A percentile compares a stretch with the other conserved stretches of the same genome.
phyloP scores from a whole-genome alignment of 2,888 invertebrate genomes.

The Epistrophe eligans region DNA sequence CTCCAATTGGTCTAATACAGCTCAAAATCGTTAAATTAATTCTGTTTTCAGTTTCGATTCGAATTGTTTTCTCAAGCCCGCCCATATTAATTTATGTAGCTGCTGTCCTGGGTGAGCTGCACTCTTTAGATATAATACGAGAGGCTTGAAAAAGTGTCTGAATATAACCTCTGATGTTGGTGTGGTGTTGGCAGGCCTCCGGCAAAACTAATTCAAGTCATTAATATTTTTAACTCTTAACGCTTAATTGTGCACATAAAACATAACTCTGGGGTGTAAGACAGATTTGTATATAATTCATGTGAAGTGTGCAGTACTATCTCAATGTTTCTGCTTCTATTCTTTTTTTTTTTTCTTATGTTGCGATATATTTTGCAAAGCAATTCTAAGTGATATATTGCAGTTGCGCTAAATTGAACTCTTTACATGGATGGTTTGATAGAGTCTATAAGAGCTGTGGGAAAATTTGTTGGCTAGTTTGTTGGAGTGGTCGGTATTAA shows the following conservation, averaged over 20 bases:
- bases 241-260: constrained; percentile 40
- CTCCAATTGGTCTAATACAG: constrained; percentile 47
- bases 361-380: constrained; percentile 36
- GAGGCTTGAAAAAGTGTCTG: constrained; percentile 4
- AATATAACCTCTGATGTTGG: not conserved
- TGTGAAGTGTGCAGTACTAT: not conserved
- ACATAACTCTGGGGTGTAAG: constrained; percentile 22
- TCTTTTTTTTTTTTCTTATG: constrained; percentile 1
- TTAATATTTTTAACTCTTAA: constrained; percentile 48
- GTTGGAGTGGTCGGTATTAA: constrained; percentile 30
- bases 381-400: constrained; percentile 52
- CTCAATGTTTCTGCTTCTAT: constrained; percentile 32
- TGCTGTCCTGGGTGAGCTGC: not conserved
- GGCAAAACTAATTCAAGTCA: constrained; percentile 53
- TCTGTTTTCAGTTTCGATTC: constrained; percentile 37
- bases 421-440: constrained; percentile 44
- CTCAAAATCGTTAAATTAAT: constrained; percentile 56
- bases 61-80: constrained; percentile 18
- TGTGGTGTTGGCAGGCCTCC: constrained; percentile 9
- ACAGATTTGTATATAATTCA: constrained; percentile 42
- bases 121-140: not conserved
- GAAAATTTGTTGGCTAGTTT: constrained; percentile 39
- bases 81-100: not conserved
- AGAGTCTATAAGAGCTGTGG: constrained; percentile 40
- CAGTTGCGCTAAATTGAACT: constrained; percentile 46